Percentiles rank a stretch among this genome's conserved stretches.
Conservation (phyloP, 1,140 invertebrate species). For the Calephelis nemesis region DNA sequence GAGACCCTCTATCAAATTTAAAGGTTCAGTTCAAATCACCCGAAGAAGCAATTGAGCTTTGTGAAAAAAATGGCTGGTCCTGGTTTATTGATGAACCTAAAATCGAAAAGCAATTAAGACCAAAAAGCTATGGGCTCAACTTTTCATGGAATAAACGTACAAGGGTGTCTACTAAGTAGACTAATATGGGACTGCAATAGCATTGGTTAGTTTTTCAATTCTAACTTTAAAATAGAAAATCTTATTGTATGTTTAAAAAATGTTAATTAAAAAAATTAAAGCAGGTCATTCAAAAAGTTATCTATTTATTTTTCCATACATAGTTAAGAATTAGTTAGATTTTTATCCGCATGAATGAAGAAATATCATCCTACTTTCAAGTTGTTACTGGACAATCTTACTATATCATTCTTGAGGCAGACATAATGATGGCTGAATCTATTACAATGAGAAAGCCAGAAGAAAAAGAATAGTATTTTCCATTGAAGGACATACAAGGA, state of each 20-base stretch:
- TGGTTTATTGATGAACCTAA: constrained; percentile 90
- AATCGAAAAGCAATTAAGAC: constrained; percentile 85
- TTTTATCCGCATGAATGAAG: too few species aligned
- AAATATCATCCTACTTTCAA: too few species aligned
- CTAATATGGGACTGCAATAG: not conserved
- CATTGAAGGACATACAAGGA: too few species aligned
- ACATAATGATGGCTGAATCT: too few species aligned
- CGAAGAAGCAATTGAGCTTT: constrained; percentile 95
- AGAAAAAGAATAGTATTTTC: too few species aligned
- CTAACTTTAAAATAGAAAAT: not conserved
- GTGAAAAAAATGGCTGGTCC: constrained; percentile 96
- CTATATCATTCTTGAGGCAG: too few species aligned
- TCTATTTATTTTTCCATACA: constrained; percentile 15
- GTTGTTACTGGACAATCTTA: too few species aligned
- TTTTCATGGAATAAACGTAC: constrained; percentile 98
- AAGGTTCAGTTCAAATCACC: constrained; percentile 88
- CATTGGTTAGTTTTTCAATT: constrained; percentile 16
- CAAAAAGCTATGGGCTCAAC: constrained; percentile 96
- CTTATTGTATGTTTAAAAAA: constrained; percentile 20
- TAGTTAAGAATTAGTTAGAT: too few species aligned
- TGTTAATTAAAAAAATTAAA: constrained; percentile 21
- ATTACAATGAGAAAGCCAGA: too few species aligned
- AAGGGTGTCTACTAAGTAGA: constrained; percentile 94
- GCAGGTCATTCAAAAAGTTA: constrained; percentile 12
- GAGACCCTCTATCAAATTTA: constrained; percentile 97